Base-by-base conservation (phyloP, 2,113 vertebrate species). In the Gallinago paraguaiae region DNA sequence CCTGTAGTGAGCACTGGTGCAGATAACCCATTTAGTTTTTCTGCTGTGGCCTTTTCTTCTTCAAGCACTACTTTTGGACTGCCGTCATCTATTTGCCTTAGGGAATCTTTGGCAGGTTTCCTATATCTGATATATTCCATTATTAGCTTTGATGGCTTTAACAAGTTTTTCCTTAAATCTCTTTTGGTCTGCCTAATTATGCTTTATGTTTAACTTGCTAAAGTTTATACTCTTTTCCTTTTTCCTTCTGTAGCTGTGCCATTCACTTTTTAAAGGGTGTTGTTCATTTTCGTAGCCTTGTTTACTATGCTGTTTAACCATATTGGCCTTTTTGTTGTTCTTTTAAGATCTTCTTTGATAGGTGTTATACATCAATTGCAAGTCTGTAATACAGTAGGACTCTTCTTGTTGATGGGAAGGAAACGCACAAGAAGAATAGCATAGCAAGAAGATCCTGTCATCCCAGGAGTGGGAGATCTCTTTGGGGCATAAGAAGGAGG, bases 111-210 rank as follows among this genome's bases (percentile, higher is more conserved):
- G 88, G 80, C 92, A 92, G 72, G 43, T 94, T 94, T 96, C 53
- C 56, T 91, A 3, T 88, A 5, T 92, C 65, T 91, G 81, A 90
- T 86, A 33, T 89, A 78, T 91, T 90, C 57, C 65, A 51, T 84
- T 88, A 94, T 90, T 92, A 77, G 71, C 82, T 88, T 96, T 93
- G 76, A 94, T 92, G 60, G 74, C 43, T 91, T 93, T 93, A 95
- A 78, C 83, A 89, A 86, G 51, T 84, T 83, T 93, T 89, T 89
- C 77, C 69, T 93, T 75, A 86, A 70, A 86, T 93, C 80, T 96
- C 72, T 59, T 83, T 88, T 84, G 30, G 37, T 92, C 39, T 92
- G 63, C 79, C 71, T 95, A 86, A 95, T 95, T 96, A 74, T 54
- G 41, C 41, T 65, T 93, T 92, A 37, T 90, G 79, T 96, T 94